A percentile compares a stretch with the other conserved stretches of the same genome.
Evolutionary conservation across 1,140 invertebrate genomes (phyloP).

Genomic region (Hycleus phaleratus): DNA sequence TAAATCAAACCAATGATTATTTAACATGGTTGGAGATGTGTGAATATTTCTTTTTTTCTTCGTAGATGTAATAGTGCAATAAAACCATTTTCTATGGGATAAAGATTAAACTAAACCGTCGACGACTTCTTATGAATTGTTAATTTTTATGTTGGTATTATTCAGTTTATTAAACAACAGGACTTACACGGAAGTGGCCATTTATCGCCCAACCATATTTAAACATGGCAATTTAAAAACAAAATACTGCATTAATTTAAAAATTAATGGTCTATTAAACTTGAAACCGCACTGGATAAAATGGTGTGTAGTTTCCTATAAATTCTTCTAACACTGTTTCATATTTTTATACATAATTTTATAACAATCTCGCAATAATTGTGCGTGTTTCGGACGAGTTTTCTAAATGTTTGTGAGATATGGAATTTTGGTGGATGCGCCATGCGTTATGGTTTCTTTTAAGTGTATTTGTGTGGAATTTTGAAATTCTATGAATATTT

Average conservation of each 20-base stretch:
- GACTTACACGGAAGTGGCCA: slow-evolving; percentile 4
- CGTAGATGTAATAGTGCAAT: background rate
- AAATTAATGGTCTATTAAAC: slow-evolving; percentile 19
- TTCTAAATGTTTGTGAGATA: too few relatives aligned
- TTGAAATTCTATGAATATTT: too few relatives aligned
- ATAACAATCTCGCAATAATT: too few relatives aligned
- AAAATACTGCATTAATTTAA: slow-evolving; percentile 21
- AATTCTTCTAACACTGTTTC: too few relatives aligned
- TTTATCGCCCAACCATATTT: slow-evolving; percentile 15
- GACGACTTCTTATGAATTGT: slow-evolving; percentile 12
- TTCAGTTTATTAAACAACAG: slow-evolving; percentile 10
- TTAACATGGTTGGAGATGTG: background rate
- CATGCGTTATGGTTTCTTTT: too few relatives aligned
- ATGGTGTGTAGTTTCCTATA: too few relatives aligned
- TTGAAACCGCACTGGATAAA: slow-evolving; percentile 8
- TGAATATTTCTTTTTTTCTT: too few relatives aligned
- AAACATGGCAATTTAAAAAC: slow-evolving; percentile 13
- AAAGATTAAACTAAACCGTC: slow-evolving; percentile 5
- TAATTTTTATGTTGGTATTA: slow-evolving; percentile 14
- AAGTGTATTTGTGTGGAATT: too few relatives aligned
- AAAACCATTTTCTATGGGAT: slow-evolving; percentile 2
- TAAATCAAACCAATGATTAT: slow-evolving; percentile 11
- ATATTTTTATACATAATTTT: too few relatives aligned
- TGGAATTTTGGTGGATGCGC: too few relatives aligned
- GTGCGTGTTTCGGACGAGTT: too few relatives aligned